Evolutionary conservation across 2,113 vertebrate species (phyloP), one percentile per base, ranked within the genome.

Genomic region (Heterochromis multidens): DNA sequence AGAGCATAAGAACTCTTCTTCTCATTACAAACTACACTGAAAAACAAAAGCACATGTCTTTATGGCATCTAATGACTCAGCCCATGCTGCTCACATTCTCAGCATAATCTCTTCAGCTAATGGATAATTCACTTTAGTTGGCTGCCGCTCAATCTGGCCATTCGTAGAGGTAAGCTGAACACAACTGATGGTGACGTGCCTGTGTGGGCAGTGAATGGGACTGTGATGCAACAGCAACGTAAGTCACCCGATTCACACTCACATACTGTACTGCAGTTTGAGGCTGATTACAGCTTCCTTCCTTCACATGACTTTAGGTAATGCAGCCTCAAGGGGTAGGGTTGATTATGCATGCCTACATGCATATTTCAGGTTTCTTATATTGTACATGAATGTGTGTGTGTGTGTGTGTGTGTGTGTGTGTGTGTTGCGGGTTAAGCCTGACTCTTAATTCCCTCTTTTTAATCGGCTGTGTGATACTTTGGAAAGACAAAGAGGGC

Each of bases 401-500:
- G 74, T 88, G 58, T 80, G 49, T 88, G 14, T 79, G 60, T 37
- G 84, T 79, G 31, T 13, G 23, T 58, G 72, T 89, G 62, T 81
- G 54, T 87, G 78, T 35, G 83, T 82, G 85, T 79, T 77, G 70
- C 29, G 79, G 89, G 83, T 88, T 94, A 91, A 95, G 91, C 90
- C 91, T 88, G 94, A 95, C 93, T 95, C 91, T 92, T 96, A 96
- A 96, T 96, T 95, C 94, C 92, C 90, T 91, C 89, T 60, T 86
- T 95, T 95, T 95, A 96, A 96, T 96, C 92, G 89, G 93, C 95
- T 94, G 95, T 94, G 94, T 95, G 95, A 96, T 96, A 95, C 95
- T 95, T 95, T 93, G 84, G 62, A 89, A 91, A 94, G 91, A 96
- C 96, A 96, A 96, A 96, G 95, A 91, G 79, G 83, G 81, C 92